Conservation (phyloP, 64 coral and sea anemone genomes). For the Catalaphyllia jardinei region DNA sequence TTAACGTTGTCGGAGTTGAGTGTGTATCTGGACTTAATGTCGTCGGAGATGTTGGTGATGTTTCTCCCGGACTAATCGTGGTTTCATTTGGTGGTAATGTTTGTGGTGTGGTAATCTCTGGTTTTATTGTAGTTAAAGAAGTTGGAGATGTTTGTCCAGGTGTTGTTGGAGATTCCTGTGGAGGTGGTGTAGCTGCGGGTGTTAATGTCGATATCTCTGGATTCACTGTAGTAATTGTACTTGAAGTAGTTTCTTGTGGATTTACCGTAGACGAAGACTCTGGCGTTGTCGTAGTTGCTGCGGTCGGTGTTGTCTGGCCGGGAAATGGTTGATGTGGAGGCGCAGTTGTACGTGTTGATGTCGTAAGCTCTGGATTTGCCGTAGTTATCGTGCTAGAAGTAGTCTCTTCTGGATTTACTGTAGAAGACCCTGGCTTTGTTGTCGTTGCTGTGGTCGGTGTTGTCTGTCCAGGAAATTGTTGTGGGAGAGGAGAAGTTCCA, state of each 20-base stretch:
- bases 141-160: neutral
- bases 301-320: neutral
- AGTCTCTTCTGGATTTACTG: neutral
- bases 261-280: neutral
- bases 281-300: neutral
- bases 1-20: neutral
- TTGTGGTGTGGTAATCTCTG: neutral
- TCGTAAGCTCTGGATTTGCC: neutral
- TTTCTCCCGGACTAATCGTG: neutral
- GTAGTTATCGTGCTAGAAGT: neutral
- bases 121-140: neutral
- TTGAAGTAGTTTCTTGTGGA: neutral
- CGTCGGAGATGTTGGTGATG: neutral
- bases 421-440: neutral
- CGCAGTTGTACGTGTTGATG: neutral
- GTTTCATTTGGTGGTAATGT: neutral
- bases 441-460: neutral
- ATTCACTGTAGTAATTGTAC: neutral
- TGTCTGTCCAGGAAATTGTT: neutral
- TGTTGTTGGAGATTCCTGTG: neutral
- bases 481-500: neutral
- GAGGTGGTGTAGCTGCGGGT: neutral
- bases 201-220: neutral
- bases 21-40: neutral
- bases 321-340: too few relatives aligned